Percentiles rank a stretch among this genome's conserved stretches.
phyloP scores from a whole-genome alignment of 1,140 invertebrate genomes.

The Pantala flavescens region DNA sequence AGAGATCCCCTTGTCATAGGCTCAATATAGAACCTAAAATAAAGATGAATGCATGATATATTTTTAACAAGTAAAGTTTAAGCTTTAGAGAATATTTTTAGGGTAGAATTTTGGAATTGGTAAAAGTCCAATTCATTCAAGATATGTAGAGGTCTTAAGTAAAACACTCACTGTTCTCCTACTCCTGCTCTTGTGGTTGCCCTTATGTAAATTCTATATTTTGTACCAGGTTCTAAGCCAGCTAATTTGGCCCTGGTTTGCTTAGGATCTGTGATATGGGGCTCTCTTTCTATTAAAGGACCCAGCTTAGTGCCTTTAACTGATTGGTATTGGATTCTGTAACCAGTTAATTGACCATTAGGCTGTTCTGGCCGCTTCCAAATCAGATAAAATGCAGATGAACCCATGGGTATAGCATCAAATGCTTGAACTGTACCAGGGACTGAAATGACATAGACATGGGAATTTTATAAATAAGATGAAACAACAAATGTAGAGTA shows the following conservation, averaged over 20 bases:
- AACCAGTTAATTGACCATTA: constrained; percentile 87
- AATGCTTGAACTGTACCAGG: constrained; percentile 80
- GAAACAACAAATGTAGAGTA: no score
- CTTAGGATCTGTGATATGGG: constrained; percentile 63
- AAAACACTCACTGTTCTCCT: constrained; percentile 53
- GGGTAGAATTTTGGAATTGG: not conserved
- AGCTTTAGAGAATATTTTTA: not conserved
- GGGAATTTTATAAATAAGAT: not conserved
- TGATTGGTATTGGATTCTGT: constrained; percentile 81
- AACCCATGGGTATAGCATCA: constrained; percentile 74
- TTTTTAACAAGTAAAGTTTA: not conserved
- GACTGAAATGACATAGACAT: constrained; percentile 35
- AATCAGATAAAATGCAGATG: constrained; percentile 72
- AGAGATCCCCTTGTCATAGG: constrained; percentile 50
- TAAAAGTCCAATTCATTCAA: no score
- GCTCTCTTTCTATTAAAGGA: constrained; percentile 56
- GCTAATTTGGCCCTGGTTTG: constrained; percentile 72
- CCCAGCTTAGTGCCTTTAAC: constrained; percentile 59
- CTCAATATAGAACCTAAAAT: constrained; percentile 63
- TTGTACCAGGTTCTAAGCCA: constrained; percentile 69
- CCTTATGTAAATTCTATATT: constrained; percentile 74
- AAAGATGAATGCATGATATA: constrained; percentile 20
- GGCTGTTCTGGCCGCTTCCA: constrained; percentile 90
- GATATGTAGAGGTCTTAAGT: no score
- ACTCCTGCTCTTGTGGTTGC: constrained; percentile 75